Percentiles rank a stretch among this genome's conserved stretches.
Evolutionary conservation across 1,140 invertebrate species (phyloP).

Genomic region (Trichonephila clavipes): DNA sequence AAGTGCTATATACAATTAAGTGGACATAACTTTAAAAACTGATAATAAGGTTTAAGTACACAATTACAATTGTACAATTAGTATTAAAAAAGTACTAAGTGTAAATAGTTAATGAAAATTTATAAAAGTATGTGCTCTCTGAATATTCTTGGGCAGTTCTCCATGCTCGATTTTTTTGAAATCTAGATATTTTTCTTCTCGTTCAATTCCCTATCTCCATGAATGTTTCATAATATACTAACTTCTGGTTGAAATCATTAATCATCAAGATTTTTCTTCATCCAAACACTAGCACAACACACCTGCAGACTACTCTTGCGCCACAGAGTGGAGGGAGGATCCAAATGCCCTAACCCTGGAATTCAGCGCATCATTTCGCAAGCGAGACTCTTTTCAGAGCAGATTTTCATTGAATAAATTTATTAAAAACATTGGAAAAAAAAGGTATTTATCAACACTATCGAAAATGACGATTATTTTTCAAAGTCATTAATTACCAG

Average conservation of each 20-base stretch:
- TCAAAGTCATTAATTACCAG: conserved; percentile 56
- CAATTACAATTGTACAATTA: too few relatives aligned
- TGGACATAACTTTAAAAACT: too few relatives aligned
- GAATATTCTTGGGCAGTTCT: too few relatives aligned
- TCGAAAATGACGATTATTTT: conserved; percentile 46
- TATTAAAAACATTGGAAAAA: not conserved
- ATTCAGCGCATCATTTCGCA: not conserved
- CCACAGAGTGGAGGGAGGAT: not conserved
- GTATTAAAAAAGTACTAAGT: too few relatives aligned
- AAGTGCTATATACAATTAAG: too few relatives aligned
- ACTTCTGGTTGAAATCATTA: not conserved
- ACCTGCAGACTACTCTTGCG: not conserved
- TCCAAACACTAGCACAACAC: not conserved
- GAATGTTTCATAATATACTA: conserved; percentile 10
- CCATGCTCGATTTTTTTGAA: too few relatives aligned
- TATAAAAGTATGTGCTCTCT: too few relatives aligned
- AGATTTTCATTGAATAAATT: conserved; percentile 28
- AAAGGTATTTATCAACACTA: conserved; percentile 49
- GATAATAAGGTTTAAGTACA: too few relatives aligned
- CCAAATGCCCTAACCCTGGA: not conserved
- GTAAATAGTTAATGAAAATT: too few relatives aligned
- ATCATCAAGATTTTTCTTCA: not conserved
- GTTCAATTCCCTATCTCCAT: not conserved
- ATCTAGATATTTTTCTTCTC: not conserved
- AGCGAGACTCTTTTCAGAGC: not conserved